Percentiles rank a stretch among this genome's conserved stretches.
phyloP scores from a whole-genome alignment of 2,888 invertebrate genomes.

The Phasia obesa region DNA sequence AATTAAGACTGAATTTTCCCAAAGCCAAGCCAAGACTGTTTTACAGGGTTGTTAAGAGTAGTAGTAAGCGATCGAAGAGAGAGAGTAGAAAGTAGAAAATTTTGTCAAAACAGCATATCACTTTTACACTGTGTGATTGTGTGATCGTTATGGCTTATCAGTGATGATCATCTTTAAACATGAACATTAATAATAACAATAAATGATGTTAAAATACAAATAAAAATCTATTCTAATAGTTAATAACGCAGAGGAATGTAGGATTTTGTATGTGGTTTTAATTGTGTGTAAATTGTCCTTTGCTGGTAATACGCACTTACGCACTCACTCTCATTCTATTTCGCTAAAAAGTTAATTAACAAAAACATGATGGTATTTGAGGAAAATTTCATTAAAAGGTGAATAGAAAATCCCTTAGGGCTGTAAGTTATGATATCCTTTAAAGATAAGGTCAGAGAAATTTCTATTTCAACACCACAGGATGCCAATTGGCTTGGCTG shows the following conservation, averaged over 20 bases:
- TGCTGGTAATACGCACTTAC: background rate
- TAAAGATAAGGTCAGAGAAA: conserved; percentile 62
- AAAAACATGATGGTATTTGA: conserved; percentile 73
- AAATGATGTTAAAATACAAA: conserved; percentile 23
- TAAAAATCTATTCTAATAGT: conserved; percentile 59
- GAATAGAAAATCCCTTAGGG: conserved; percentile 41
- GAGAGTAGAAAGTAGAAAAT: background rate
- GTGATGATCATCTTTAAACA: conserved; percentile 59
- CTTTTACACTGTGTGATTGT: conserved; percentile 34
- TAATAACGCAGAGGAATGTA: conserved; percentile 74
- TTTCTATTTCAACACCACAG: conserved; percentile 55
- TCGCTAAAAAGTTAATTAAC: conserved; percentile 75
- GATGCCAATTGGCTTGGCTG: conserved; percentile 62
- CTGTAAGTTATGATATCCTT: conserved; percentile 54
- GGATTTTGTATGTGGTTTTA: conserved; percentile 76
- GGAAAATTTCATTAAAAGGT: conserved; percentile 37
- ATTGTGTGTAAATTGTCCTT: conserved; percentile 75
- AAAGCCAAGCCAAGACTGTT: conserved; percentile 15
- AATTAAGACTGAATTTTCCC: conserved; percentile 51
- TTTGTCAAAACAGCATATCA: conserved; percentile 60
- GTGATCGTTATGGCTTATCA: conserved; percentile 57
- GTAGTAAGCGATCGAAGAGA: background rate
- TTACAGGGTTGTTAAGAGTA: conserved; percentile 41
- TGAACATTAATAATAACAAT: conserved; percentile 44
- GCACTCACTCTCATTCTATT: conserved; percentile 2